phyloP scores from a whole-genome alignment of 2,113 vertebrate species.

The Corynorhinus townsendii region DNA sequence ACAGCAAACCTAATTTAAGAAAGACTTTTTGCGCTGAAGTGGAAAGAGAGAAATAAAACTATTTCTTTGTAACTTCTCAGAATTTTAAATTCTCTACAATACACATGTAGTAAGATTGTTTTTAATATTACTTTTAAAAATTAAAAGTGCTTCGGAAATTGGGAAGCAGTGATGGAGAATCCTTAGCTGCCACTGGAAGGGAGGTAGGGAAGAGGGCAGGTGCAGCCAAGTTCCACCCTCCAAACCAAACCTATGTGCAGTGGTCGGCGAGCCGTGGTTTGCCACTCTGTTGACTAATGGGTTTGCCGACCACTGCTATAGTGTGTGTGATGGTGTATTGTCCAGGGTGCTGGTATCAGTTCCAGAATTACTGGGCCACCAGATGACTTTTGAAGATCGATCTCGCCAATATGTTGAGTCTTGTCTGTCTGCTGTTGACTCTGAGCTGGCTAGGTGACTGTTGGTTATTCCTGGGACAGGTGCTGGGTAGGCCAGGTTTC shows the following conservation, averaged over 20 bases:
- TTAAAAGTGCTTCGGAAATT: background rate
- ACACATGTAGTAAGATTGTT: background rate
- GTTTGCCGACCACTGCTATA: no score
- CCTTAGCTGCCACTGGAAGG: background rate
- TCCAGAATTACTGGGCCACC: background rate
- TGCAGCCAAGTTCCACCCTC: no score
- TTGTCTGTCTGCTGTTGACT: background rate
- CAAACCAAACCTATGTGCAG: background rate
- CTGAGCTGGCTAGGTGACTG: constrained; percentile 49
- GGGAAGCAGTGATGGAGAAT: background rate
- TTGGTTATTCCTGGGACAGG: constrained; percentile 80
- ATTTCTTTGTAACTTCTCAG: background rate
- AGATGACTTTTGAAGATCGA: background rate
- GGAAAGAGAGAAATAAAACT: background rate
- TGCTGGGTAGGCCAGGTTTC: constrained; percentile 97
- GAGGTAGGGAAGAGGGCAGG: background rate
- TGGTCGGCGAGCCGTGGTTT: no score
- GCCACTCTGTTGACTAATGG: no score
- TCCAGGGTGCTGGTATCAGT: background rate
- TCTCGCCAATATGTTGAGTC: background rate
- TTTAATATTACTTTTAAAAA: background rate
- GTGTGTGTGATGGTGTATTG: background rate
- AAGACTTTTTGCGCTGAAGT: background rate
- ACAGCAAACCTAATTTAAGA: background rate
- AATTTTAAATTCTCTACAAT: background rate